Percentiles rank a stretch among this genome's conserved stretches.
Conservation (phyloP, 2,888 invertebrate genomes). For the Trichopria drosophilae region DNA sequence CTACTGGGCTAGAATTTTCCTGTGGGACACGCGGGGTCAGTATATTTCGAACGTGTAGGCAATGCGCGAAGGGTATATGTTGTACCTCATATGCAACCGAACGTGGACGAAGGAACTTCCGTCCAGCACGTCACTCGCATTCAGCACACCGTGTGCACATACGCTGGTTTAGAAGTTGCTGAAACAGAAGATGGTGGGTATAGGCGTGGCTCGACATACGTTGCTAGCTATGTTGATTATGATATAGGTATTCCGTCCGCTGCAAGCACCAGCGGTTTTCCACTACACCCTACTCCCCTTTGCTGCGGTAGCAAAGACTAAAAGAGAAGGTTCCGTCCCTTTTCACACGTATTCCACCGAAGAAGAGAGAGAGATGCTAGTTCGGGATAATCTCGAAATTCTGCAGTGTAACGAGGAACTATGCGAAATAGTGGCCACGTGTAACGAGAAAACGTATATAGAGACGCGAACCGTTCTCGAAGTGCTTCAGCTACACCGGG, state of each 20-base stretch:
- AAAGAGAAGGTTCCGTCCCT: too few species aligned
- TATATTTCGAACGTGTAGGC: constrained; percentile 34
- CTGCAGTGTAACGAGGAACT: constrained; percentile 28
- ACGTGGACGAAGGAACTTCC: too few species aligned
- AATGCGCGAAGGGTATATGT: too few species aligned
- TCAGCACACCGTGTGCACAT: too few species aligned
- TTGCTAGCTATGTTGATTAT: constrained; percentile 4
- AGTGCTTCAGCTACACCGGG: constrained; percentile 31
- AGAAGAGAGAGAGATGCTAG: constrained; percentile 18
- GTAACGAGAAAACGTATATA: constrained; percentile 20
- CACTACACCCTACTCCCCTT: too few species aligned
- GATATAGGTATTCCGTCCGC: constrained; percentile 13
- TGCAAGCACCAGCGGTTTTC: too few species aligned
- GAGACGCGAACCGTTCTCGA: constrained; percentile 28
- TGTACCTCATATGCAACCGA: too few species aligned
- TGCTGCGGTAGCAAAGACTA: too few species aligned
- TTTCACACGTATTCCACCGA: too few species aligned
- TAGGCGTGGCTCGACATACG: constrained; percentile 8
- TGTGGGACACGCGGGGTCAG: constrained; percentile 12
- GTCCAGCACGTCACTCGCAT: too few species aligned
- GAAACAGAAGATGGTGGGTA: too few species aligned
- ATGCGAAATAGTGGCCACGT: constrained; percentile 23
- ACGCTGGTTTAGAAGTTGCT: too few species aligned
- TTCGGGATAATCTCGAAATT: constrained; percentile 19
- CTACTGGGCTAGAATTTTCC: background rate